phyloP scores from a whole-genome alignment of 1,140 invertebrate species.

The Hylaeus anthracinus region DNA sequence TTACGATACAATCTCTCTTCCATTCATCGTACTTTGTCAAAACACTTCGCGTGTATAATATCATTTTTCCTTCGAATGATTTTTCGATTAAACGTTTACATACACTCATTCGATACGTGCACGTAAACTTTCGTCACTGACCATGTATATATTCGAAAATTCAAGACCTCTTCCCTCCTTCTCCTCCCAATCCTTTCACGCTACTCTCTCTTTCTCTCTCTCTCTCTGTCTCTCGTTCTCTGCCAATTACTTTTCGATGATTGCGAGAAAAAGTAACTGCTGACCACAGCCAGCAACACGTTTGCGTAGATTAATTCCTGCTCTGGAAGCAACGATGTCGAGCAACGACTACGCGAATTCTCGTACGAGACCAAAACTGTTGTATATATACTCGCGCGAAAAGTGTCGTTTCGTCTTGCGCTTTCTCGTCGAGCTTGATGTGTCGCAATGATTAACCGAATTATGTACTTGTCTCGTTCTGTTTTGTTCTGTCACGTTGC shows the following conservation, averaged over 20 bases:
- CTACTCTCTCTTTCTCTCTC: no score
- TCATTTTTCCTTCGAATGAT: not conserved
- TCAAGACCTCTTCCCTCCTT: no score
- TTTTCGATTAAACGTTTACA: no score
- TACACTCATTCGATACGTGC: no score
- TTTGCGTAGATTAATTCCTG: constrained; percentile 42
- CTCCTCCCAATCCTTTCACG: not conserved
- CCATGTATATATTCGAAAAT: no score
- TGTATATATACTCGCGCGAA: constrained; percentile 11
- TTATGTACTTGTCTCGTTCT: constrained; percentile 2
- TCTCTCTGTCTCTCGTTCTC: no score
- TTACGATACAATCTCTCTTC: not conserved
- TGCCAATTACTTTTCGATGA: not conserved
- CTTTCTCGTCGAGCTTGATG: constrained; percentile 28
- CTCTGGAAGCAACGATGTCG: constrained; percentile 26
- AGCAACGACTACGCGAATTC: constrained; percentile 1
- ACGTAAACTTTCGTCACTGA: no score
- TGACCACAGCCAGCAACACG: constrained; percentile 36
- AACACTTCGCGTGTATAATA: not conserved
- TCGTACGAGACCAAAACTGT: not conserved
- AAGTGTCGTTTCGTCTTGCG: constrained; percentile 16
- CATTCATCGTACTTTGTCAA: not conserved
- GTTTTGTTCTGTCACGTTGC: constrained; percentile 1
- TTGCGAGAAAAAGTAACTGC: constrained; percentile 12
- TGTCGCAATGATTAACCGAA: constrained; percentile 42